Evolutionary conservation across 1,140 invertebrate species (phyloP), one percentile per base, ranked within the genome.

Genomic region (Drosophila hydei): DNA sequence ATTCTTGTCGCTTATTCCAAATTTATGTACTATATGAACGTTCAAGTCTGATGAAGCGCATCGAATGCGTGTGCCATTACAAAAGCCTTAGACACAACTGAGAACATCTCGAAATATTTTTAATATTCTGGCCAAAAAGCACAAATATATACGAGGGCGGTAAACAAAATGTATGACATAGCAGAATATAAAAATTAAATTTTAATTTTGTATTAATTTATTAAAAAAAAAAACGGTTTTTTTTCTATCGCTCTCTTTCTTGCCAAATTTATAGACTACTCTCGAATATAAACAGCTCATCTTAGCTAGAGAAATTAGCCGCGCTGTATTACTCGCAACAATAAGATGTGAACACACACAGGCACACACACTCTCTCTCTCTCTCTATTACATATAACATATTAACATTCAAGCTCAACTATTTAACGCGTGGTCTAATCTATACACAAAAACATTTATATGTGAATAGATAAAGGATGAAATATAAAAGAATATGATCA

Each of bases 81-180:
- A 72, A 65, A 52, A 25, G 18, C 7, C 12, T 30, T 19, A 67
- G 65, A 38, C 45, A 42, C 62, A 27, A 72, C 69, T 72, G 23
- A 72, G 19, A 52, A 42, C 38, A 47, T 38, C 30, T 23, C 16
- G n/a, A 58, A 58, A 48, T 54, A 36, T 65, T 25, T 6, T 3
- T 36, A 42, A 18, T 18, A 30, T 5, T 33, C 9, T 7, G 40
- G 16, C 7, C 18, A 19, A 14, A 62, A 38, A 19, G 8, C 12
- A 9, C 33, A 25, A 9, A 19, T 40, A 25, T 25, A 50, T 16
- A 55, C 27, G 27, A 30, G 27, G 27, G 27, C 9, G 27, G 27
- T 30, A 30, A 8, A 30, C 8, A 30, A 7, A 33, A 33, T 33
- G 0, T 30, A 30, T 30, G 9, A 30, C 27, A 30, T 30, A 30